phyloP scores from a whole-genome alignment of 2,888 invertebrate species.

The Stenolophus ochropezus region DNA sequence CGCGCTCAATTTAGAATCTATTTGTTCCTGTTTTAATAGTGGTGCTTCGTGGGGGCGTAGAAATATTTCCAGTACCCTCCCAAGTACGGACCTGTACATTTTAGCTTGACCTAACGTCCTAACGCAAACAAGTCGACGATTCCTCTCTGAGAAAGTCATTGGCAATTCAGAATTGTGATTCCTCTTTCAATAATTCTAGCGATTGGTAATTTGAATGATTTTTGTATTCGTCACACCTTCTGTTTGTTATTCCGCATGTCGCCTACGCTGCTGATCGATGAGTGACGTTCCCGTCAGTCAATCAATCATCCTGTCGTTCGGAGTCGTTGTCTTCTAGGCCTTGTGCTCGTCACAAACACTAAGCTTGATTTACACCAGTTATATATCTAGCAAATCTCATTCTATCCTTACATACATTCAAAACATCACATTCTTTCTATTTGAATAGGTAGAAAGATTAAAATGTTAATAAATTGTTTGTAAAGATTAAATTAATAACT shows the following conservation, averaged over 20 bases:
- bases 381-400: slow-evolving; percentile 26
- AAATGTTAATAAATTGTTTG: slow-evolving; percentile 9
- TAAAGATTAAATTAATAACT: background rate
- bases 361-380: slow-evolving; percentile 23
- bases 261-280: slow-evolving; percentile 43
- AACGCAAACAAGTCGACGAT: too few species aligned
- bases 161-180: too few species aligned
- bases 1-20: too few species aligned
- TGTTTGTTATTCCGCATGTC: slow-evolving; percentile 3
- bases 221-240: background rate
- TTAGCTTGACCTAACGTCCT: too few species aligned
- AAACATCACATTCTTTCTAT: background rate
- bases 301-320: slow-evolving; percentile 50
- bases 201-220: background rate
- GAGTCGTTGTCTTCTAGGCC: slow-evolving; percentile 28
- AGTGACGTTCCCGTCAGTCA: slow-evolving; percentile 40
- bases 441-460: background rate
- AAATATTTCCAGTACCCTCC: too few species aligned
- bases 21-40: too few species aligned
- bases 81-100: too few species aligned
- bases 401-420: background rate
- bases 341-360: background rate
- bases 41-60: too few species aligned
- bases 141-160: too few species aligned
- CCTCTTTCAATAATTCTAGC: background rate